phyloP scores from a whole-genome alignment of 92 coral and sea anemone genomes.

The Zoanthus sociatus region DNA sequence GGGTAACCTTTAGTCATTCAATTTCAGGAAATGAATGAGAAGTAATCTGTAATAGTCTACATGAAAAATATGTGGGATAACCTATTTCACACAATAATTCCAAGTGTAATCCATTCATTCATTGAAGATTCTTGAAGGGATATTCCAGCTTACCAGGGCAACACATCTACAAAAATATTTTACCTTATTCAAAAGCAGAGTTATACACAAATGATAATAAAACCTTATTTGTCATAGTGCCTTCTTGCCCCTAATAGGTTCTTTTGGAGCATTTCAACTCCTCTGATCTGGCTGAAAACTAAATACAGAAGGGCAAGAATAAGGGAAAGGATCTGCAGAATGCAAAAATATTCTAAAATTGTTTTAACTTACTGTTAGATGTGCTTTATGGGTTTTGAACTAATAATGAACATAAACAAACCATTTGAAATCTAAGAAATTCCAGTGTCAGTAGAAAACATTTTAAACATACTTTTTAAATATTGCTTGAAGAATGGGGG shows the following conservation, averaged over 20 bases:
- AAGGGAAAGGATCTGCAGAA: constrained; percentile 21
- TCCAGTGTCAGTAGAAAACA: constrained; percentile 22
- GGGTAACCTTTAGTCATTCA: constrained; percentile 17
- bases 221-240: not conserved
- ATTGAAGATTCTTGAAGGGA: constrained; percentile 2
- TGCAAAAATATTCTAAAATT: constrained; percentile 18
- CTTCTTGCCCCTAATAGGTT: constrained; percentile 28
- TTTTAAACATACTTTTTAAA: constrained; percentile 4
- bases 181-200: constrained; percentile 3
- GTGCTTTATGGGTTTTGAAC: constrained; percentile 14
- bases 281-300: constrained; percentile 23
- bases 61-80: constrained; percentile 19
- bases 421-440: constrained; percentile 21
- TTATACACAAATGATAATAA: constrained; percentile 17
- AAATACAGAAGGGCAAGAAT: constrained; percentile 32
- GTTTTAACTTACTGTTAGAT: constrained; percentile 16
- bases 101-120: constrained; percentile 1
- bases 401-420: not conserved
- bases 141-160: not conserved
- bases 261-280: constrained; percentile 24
- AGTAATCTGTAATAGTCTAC: constrained; percentile 12
- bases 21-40: constrained; percentile 25
- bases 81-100: constrained; percentile 18
- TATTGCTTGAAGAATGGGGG: constrained; percentile 10
- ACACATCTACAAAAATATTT: constrained; percentile 24